These are phyloP conservation scores for Frankliniella fusca DNA, from an alignment of 2,888 invertebrate species.

Conservation along the genomic window DNA sequence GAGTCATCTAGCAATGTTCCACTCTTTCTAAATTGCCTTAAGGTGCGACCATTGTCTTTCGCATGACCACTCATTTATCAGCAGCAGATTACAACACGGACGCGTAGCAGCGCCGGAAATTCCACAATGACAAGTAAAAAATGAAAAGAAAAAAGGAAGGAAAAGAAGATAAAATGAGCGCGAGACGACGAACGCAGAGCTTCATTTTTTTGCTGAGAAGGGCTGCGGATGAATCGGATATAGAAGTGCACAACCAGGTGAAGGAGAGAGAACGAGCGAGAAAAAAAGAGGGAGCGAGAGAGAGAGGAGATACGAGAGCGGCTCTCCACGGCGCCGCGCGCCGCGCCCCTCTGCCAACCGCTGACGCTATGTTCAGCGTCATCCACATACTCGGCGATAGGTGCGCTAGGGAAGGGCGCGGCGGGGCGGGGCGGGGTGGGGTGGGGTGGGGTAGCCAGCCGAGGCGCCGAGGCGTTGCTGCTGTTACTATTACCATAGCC, in stretches of 20 bases:
- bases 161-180: not conserved
- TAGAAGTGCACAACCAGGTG: not conserved
- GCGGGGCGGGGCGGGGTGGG: not conserved
- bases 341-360: not conserved
- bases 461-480: not conserved
- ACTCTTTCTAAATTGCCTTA: too few species aligned
- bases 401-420: not conserved
- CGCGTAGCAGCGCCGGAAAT: not conserved
- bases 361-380: too few species aligned
- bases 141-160: too few species aligned
- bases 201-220: not conserved
- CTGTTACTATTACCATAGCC: not conserved
- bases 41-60: not conserved
- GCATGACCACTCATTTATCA: conserved; percentile 11
- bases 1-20: too few species aligned
- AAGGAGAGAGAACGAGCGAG: too few species aligned
- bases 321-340: not conserved
- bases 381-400: too few species aligned
- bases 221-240: too few species aligned
- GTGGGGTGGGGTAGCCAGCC: too few species aligned
- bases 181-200: not conserved
- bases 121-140: too few species aligned
- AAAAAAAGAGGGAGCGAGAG: too few species aligned
- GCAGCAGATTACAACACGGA: conserved; percentile 4
- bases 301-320: not conserved